phyloP scores from a whole-genome alignment of 92 coral and sea anemone species.

The Plumapathes pennacea region DNA sequence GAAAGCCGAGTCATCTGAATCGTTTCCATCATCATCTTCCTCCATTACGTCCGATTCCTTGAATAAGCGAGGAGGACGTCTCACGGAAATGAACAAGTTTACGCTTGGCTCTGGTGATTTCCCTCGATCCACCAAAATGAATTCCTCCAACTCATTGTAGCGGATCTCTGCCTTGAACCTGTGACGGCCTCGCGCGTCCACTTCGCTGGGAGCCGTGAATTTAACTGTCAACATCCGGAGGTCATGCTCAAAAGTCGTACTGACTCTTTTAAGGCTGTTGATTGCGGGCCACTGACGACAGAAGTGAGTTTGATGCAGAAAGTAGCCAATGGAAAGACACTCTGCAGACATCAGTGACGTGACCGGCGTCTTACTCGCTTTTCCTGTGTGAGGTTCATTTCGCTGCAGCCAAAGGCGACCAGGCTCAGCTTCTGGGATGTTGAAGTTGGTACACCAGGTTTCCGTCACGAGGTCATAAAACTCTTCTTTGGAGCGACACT shows the following conservation, averaged over 20 bases:
- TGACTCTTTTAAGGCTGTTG: constrained; percentile 3
- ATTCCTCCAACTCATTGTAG: constrained; percentile 75
- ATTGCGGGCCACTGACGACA: constrained; percentile 22
- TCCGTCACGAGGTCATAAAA: constrained; percentile 19
- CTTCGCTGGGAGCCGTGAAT: too few relatives aligned
- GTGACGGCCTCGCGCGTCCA: too few relatives aligned
- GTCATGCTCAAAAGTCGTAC: constrained; percentile 30
- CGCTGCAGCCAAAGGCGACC: constrained; percentile 28
- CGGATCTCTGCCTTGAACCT: constrained; percentile 68
- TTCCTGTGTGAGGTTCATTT: constrained; percentile 1
- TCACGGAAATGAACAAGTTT: constrained; percentile 30
- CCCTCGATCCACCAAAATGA: constrained; percentile 56
- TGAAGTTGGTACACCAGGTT: constrained; percentile 22
- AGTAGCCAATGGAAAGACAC: constrained; percentile 24
- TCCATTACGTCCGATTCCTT: constrained; percentile 24
- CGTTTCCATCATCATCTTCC: constrained; percentile 24
- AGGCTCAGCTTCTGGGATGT: constrained; percentile 27
- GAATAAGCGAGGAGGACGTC: constrained; percentile 61
- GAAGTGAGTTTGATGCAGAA: constrained; percentile 30
- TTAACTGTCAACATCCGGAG: constrained; percentile 23
- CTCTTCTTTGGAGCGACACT: constrained; percentile 34
- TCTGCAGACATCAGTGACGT: constrained; percentile 13
- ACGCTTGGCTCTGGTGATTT: neutral
- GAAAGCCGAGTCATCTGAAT: constrained; percentile 32
- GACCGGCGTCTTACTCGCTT: neutral